Evolutionary conservation across 1,140 invertebrate species (phyloP).

Genomic region (Rhynchophorus ferrugineus): DNA sequence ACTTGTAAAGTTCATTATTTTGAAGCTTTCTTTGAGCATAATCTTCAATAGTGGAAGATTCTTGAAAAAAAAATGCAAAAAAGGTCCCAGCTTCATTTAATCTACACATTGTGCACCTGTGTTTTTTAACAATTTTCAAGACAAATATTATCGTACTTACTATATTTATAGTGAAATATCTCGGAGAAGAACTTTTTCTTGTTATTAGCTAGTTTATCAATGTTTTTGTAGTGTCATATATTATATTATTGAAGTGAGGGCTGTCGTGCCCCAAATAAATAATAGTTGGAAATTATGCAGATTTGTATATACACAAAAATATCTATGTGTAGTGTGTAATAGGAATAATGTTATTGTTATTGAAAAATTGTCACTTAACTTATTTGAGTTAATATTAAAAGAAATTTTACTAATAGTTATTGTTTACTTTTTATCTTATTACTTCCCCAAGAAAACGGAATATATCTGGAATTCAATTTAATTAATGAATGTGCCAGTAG

Average conservation of each 20-base stretch:
- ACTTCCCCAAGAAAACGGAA: not conserved
- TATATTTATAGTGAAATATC: constrained; percentile 32
- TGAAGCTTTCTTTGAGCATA: too few relatives aligned
- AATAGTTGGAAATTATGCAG: constrained; percentile 19
- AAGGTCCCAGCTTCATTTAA: too few relatives aligned
- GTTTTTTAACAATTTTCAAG: constrained; percentile 34
- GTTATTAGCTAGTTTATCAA: constrained; percentile 41
- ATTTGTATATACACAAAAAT: constrained; percentile 36
- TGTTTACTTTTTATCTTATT: constrained; percentile 2
- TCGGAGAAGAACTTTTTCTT: constrained; percentile 36
- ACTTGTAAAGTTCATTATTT: not conserved
- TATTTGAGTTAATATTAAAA: constrained; percentile 41
- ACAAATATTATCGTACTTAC: constrained; percentile 14
- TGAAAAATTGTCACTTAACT: constrained; percentile 40
- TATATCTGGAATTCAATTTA: too few relatives aligned
- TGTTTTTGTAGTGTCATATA: constrained; percentile 42
- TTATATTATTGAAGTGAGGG: constrained; percentile 26
- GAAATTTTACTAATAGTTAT: constrained; percentile 33
- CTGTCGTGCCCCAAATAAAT: constrained; percentile 17
- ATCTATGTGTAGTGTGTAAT: constrained; percentile 37
- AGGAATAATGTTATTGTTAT: constrained; percentile 39
- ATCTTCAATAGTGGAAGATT: too few relatives aligned
- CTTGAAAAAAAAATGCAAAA: too few relatives aligned
- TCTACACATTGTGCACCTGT: constrained; percentile 25
- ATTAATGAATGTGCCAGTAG: too few relatives aligned